Evolutionary conservation across 2,797 vertebrate species (phyloP).

Genomic region (Melanogrammus aeglefinus): DNA sequence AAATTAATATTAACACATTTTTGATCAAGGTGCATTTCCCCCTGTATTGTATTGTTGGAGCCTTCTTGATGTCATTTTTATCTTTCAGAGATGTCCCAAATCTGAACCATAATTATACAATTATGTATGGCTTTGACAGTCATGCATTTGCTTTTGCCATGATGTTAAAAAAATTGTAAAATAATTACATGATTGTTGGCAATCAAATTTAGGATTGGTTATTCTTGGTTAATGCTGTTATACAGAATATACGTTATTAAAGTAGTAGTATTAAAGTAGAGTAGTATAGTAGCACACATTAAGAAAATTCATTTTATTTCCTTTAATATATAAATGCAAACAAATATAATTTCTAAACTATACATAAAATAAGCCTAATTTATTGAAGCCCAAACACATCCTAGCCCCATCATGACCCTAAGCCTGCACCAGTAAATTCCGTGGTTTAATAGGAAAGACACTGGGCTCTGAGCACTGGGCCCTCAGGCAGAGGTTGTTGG

Average conservation of each 20-base stretch:
- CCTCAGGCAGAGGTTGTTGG: conserved; percentile 71
- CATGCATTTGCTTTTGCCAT: background rate
- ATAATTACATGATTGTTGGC: background rate
- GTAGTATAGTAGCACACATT: background rate
- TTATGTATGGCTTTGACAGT: background rate
- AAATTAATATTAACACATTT: background rate
- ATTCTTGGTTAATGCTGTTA: background rate
- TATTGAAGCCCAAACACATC: background rate
- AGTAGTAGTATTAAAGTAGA: background rate
- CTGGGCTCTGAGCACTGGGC: conserved; percentile 68
- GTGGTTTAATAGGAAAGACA: conserved; percentile 71
- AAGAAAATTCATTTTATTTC: background rate
- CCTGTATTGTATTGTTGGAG: background rate
- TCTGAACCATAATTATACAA: background rate
- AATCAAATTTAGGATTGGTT: background rate
- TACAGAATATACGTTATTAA: too few species aligned
- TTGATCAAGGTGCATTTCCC: background rate
- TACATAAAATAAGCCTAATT: background rate
- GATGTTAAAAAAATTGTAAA: background rate
- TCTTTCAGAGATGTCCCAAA: background rate
- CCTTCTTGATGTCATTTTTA: background rate
- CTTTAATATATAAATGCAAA: background rate
- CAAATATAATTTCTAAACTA: background rate
- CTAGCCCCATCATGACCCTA: background rate
- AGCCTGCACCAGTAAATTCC: conserved; percentile 9